phyloP scores from a whole-genome alignment of 2,888 invertebrate species.

The Caprella mutica region DNA sequence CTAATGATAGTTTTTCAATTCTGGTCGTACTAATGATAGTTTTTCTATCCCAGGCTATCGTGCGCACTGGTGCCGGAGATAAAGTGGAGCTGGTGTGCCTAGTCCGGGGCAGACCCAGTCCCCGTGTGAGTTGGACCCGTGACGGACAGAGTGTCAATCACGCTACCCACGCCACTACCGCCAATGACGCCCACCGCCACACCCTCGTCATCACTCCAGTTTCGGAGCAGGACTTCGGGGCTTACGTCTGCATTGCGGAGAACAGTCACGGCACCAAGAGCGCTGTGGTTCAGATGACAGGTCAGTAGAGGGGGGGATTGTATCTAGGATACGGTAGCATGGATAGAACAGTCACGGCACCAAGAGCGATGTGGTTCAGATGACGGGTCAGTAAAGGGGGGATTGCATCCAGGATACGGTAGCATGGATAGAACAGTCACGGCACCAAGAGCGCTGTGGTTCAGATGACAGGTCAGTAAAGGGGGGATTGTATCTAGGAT shows the following conservation, averaged over 20 bases:
- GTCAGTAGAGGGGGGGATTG: no score
- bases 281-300: slow-evolving; percentile 27
- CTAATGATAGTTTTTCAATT: no score
- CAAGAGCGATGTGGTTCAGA: no score
- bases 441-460: slow-evolving; percentile 43
- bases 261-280: slow-evolving; percentile 51
- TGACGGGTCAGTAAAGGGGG: no score
- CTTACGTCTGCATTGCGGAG: slow-evolving; percentile 58
- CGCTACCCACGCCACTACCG: slow-evolving; percentile 10
- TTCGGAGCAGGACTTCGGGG: slow-evolving; percentile 55
- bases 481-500: slow-evolving; percentile 59
- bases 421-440: no score
- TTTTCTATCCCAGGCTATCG: slow-evolving; percentile 16
- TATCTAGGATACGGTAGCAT: no score
- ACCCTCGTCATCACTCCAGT: slow-evolving; percentile 57
- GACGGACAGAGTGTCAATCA: slow-evolving; percentile 14
- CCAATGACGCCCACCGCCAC: slow-evolving; percentile 48
- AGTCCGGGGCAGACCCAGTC: slow-evolving; percentile 22
- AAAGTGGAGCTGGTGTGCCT: slow-evolving; percentile 28
- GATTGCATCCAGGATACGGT: no score
- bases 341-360: no score
- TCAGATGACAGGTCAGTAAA: slow-evolving; percentile 31
- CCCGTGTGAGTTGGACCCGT: slow-evolving; percentile 25
- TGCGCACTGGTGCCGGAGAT: slow-evolving; percentile 28
- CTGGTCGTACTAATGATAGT: no score